These are phyloP conservation scores for Athetis lepigone DNA, from an alignment of 2,888 invertebrate species.

Conservation along the genomic window DNA sequence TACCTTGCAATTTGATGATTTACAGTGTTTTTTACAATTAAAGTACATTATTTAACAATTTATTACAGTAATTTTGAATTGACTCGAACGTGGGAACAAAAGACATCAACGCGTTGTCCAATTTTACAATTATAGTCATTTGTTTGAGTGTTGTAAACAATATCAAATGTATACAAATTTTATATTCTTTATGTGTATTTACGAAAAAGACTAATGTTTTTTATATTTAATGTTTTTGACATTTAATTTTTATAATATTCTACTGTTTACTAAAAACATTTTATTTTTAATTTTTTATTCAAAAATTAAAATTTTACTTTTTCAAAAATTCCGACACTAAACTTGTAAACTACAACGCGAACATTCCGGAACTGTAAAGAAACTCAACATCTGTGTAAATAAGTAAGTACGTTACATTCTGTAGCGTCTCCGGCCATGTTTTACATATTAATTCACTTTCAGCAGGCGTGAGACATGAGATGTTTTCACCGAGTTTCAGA, in stretches of 20 bases:
- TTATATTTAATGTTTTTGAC: too few relatives aligned
- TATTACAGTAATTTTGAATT: background rate
- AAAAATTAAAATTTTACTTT: too few relatives aligned
- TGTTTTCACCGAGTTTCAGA: slow-evolving; percentile 64
- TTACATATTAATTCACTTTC: slow-evolving; percentile 73
- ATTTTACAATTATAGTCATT: slow-evolving; percentile 19
- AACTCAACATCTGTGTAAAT: slow-evolving; percentile 52
- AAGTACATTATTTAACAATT: slow-evolving; percentile 8
- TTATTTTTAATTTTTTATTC: background rate
- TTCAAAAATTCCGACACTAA: slow-evolving; percentile 6
- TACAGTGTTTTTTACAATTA: slow-evolving; percentile 19
- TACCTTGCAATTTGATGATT: slow-evolving; percentile 34
- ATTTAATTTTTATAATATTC: background rate
- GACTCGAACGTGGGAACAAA: slow-evolving; percentile 33
- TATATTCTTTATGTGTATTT: too few relatives aligned
- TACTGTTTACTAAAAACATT: background rate
- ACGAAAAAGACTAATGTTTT: too few relatives aligned
- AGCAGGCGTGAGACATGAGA: slow-evolving; percentile 54
- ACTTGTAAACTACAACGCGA: slow-evolving; percentile 22
- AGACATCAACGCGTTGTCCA: slow-evolving; percentile 47
- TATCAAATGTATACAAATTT: background rate
- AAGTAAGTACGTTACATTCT: slow-evolving; percentile 39
- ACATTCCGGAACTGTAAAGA: slow-evolving; percentile 52
- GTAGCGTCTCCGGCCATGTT: slow-evolving; percentile 31
- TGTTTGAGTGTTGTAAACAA: background rate